phyloP scores from a whole-genome alignment of 2,113 vertebrate genomes.

The Micronycteris hirsuta region DNA sequence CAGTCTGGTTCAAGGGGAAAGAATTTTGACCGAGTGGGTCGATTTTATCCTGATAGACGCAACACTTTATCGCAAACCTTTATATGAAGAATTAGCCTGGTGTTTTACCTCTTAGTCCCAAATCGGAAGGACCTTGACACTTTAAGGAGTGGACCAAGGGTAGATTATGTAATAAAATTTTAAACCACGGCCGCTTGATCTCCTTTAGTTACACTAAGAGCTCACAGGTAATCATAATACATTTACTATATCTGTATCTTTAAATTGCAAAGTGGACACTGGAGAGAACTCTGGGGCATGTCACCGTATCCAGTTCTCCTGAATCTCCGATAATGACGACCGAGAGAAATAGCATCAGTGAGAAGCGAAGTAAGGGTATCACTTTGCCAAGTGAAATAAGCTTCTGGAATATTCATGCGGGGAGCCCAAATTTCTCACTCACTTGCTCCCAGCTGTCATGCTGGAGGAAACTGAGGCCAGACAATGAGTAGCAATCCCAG shows the following conservation, averaged over 20 bases:
- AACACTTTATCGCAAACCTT: background rate
- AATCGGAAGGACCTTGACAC: constrained; percentile 52
- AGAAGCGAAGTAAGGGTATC: background rate
- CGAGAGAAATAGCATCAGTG: constrained; percentile 22
- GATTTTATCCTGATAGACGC: background rate
- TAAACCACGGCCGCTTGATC: constrained; percentile 17
- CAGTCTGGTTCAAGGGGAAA: background rate
- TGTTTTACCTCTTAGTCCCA: constrained; percentile 15
- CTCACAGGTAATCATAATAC: constrained; percentile 64
- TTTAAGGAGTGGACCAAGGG: constrained; percentile 57
- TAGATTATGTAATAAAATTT: constrained; percentile 57
- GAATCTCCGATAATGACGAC: constrained; percentile 49
- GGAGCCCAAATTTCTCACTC: background rate
- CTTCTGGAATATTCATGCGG: constrained; percentile 22
- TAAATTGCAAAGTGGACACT: constrained; percentile 64
- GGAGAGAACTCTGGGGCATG: constrained; percentile 17
- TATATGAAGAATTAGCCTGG: background rate
- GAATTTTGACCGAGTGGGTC: background rate
- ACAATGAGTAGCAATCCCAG: background rate
- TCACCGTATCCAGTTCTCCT: background rate
- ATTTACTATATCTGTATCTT: constrained; percentile 62
- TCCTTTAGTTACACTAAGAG: constrained; percentile 42
- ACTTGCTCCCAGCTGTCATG: background rate
- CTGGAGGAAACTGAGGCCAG: background rate
- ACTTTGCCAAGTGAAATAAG: constrained; percentile 26